Base-by-base conservation (phyloP, 2,888 invertebrate species). In the Marronus borbonicus region DNA sequence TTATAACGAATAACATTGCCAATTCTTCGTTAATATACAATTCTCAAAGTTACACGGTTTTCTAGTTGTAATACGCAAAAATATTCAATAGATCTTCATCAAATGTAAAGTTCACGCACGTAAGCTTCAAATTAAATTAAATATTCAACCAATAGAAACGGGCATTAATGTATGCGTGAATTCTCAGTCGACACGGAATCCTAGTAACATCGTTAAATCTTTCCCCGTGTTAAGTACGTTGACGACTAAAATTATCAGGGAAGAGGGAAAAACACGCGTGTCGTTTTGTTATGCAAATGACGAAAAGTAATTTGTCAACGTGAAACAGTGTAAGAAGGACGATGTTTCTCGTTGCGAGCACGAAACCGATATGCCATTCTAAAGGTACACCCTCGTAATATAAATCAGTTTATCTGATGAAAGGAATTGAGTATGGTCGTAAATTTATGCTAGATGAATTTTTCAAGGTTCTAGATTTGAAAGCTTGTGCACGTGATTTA, bases 261-360 rank as follows among this genome's bases (percentile, higher is more conserved):
- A 58, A 58, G 55, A 10, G 17, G n/a, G 8, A 58, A 24, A 58
- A 58, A 58, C 55, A 20, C 17, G 55, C 55, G 55, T 58, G 5
- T 20, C 55, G 55, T 7, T 58, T 58, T 58, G 55, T 58, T 58
- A 58, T 58, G 55, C 55, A 58, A 58, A 58, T 58, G n/a, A 20
- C 10, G 55, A 20, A 58, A 58, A 58, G 55, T 58, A 20, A 58
- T 58, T 58, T 58, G 55, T 58, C 55, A 58, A 58, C 55, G 55
- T 5, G 55, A 58, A 58, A 58, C 55, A 8, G 55, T 10, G 55
- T 58, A 58, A 58, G 20, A 20, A 8, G 55, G 20, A 20, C 55
- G 55, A 58, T 58, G 55, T 20, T 58, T 58, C 20, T 58, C 55
- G 20, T 58, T 24, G 17, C 20, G 17, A 58, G 55, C 20, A 52